Percentiles rank a stretch among this genome's conserved stretches.
Conservation (phyloP, 2,113 vertebrate genomes). For the Hiodon alosoides region DNA sequence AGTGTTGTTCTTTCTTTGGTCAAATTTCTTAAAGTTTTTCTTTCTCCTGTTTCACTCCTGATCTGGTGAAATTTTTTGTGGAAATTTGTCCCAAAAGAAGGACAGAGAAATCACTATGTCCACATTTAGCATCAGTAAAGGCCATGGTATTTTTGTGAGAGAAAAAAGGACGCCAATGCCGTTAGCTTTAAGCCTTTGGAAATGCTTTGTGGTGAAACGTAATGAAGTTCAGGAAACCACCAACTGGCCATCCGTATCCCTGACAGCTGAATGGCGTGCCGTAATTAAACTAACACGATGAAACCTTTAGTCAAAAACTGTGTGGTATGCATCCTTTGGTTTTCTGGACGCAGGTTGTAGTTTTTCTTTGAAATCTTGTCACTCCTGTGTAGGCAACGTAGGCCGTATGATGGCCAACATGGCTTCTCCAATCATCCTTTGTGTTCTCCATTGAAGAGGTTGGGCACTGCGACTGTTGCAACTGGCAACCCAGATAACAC, state of each 20-base stretch:
- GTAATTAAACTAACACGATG: conserved; percentile 1
- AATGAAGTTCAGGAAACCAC: neutral
- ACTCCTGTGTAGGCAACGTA: conserved; percentile 43
- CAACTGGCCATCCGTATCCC: neutral
- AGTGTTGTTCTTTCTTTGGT: no score
- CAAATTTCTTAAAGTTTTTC: no score
- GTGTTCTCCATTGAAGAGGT: conserved; percentile 53
- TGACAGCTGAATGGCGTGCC: neutral
- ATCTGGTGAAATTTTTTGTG: no score
- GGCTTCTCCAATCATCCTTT: conserved; percentile 57
- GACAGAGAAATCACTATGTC: no score
- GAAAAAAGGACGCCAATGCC: neutral
- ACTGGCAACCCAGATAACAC: conserved; percentile 32
- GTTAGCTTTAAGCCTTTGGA: neutral
- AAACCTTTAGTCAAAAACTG: conserved; percentile 33
- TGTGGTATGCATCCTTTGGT: conserved; percentile 40
- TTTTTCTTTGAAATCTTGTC: conserved; percentile 60
- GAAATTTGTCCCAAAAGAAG: no score
- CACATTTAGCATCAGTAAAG: no score
- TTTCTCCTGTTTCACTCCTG: no score
- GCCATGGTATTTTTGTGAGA: no score
- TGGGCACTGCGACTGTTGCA: conserved; percentile 46
- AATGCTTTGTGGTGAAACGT: neutral
- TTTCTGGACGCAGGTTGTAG: conserved; percentile 54
- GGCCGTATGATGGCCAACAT: conserved; percentile 63